These are phyloP conservation scores for Myocastor coypus DNA, from an alignment of 2,113 vertebrate species.

Conservation along the genomic window DNA sequence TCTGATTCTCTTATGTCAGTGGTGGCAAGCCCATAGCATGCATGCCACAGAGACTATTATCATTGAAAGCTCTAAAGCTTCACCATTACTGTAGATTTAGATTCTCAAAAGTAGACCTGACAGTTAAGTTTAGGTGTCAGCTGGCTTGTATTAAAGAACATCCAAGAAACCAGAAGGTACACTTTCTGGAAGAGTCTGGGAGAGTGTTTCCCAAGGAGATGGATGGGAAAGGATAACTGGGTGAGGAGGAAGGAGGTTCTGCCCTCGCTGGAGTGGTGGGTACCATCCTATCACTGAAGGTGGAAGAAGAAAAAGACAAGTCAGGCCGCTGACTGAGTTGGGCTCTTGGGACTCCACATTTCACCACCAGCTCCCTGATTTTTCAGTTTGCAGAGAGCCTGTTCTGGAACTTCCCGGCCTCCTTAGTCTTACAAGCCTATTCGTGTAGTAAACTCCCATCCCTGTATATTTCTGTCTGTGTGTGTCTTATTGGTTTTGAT, in stretches of 20 bases:
- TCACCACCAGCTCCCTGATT: not conserved
- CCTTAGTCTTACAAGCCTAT: no score
- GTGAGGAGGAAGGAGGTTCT: not conserved
- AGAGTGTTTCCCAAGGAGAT: not conserved
- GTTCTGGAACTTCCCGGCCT: not conserved
- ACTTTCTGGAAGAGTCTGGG: not conserved
- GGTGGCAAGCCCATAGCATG: not conserved
- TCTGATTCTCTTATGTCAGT: not conserved
- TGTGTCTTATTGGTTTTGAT: not conserved
- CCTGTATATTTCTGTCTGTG: not conserved
- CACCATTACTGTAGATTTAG: not conserved
- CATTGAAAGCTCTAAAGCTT: not conserved
- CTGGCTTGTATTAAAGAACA: not conserved
- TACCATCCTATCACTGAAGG: not conserved
- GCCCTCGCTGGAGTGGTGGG: not conserved
- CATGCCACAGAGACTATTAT: not conserved
- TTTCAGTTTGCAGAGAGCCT: not conserved
- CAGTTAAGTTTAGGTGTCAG: not conserved
- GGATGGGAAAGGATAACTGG: no score
- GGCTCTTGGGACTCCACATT: not conserved
- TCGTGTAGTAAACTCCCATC: not conserved
- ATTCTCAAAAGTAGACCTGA: not conserved
- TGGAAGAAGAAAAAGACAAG: not conserved
- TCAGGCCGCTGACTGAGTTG: not conserved
- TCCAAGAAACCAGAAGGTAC: not conserved